phyloP scores from a whole-genome alignment of 1,140 invertebrate species.

The Marisa cornuarietis region DNA sequence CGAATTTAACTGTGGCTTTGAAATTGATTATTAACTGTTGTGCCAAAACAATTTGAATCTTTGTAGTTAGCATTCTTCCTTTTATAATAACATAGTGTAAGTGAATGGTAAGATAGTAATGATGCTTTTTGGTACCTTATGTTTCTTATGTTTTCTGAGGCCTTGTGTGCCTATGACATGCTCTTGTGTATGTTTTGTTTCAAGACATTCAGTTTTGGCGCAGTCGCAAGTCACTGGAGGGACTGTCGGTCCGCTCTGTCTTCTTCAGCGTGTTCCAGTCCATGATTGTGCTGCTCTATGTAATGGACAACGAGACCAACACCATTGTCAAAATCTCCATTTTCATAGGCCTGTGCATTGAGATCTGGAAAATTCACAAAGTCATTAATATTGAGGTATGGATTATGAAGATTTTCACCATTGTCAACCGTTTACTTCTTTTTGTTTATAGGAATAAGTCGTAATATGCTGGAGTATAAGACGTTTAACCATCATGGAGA shows the following conservation, averaged over 20 bases:
- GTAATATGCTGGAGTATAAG: neutral
- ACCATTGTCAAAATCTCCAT: slow-evolving; percentile 89
- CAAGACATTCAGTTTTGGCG: slow-evolving; percentile 99
- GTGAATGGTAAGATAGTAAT: no score
- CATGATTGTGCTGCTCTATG: slow-evolving; percentile 92
- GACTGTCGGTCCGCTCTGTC: slow-evolving; percentile 96
- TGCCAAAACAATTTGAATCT: no score
- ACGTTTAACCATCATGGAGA: neutral
- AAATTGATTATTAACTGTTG: no score
- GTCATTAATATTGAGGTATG: slow-evolving; percentile 71
- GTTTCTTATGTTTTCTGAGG: no score
- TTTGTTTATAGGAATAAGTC: neutral
- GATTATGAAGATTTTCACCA: neutral
- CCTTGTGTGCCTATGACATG: no score
- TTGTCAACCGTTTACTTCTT: neutral
- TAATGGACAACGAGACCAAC: slow-evolving; percentile 98
- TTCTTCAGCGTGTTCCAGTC: slow-evolving; percentile 99
- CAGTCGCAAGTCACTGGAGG: slow-evolving; percentile 95
- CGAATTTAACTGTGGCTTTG: no score
- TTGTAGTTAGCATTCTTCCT: no score
- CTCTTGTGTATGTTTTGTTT: slow-evolving; percentile 43
- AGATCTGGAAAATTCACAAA: slow-evolving; percentile 99
- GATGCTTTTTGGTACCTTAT: no score
- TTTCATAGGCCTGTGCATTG: slow-evolving; percentile 91
- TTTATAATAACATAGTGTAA: no score